Evolutionary conservation across 2,888 invertebrate species (phyloP).

Genomic region (Aleiodes leptofemur): DNA sequence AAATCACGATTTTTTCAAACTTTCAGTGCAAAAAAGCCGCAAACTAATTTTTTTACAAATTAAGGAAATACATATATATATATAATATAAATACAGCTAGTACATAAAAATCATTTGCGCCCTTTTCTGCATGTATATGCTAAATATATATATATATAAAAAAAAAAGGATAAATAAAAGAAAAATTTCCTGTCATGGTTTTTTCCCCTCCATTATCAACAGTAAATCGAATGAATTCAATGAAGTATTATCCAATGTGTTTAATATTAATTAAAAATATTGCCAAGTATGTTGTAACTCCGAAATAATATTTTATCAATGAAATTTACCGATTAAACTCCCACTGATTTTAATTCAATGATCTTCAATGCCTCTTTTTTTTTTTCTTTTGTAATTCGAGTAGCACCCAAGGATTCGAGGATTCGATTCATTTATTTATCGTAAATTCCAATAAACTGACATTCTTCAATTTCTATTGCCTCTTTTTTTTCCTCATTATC

Average conservation of each 20-base stretch:
- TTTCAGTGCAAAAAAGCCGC: not conserved
- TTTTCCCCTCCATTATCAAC: constrained; percentile 44
- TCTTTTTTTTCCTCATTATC: constrained; percentile 10
- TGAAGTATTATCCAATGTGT: not conserved
- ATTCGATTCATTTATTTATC: constrained; percentile 33
- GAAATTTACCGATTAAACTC: too few species aligned
- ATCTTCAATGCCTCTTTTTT: constrained; percentile 30
- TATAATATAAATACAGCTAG: constrained; percentile 38
- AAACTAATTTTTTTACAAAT: not conserved
- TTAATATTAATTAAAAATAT: not conserved
- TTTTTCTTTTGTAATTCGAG: constrained; percentile 42
- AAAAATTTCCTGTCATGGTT: constrained; percentile 54
- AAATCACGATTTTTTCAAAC: not conserved
- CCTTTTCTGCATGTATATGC: constrained; percentile 44
- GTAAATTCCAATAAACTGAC: not conserved
- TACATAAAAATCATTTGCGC: constrained; percentile 51
- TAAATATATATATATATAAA: constrained; percentile 39
- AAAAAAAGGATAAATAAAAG: constrained; percentile 32
- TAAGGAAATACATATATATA: constrained; percentile 6
- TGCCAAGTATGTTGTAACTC: constrained; percentile 26
- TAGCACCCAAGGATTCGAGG: constrained; percentile 45
- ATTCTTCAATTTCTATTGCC: not conserved
- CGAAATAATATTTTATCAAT: constrained; percentile 26
- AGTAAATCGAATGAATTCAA: constrained; percentile 48
- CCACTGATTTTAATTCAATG: constrained; percentile 14